Evolutionary conservation across 2,888 invertebrate genomes (phyloP).

Genomic region (Gryllus longicercus): DNA sequence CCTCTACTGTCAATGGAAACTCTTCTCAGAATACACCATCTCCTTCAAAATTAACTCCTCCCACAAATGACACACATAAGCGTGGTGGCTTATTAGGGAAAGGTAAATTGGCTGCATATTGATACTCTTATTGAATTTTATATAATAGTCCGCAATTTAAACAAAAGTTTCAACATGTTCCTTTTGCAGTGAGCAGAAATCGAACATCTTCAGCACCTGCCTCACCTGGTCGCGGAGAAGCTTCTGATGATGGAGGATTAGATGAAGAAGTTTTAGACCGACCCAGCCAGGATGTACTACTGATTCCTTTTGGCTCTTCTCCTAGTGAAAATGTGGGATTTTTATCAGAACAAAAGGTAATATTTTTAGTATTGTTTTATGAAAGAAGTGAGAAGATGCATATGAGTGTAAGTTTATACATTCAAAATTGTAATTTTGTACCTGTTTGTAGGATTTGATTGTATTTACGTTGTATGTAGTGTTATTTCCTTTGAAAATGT

Average conservation of each 20-base stretch:
- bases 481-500: too few relatives aligned
- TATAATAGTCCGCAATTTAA: too few relatives aligned
- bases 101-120: constrained; percentile 41
- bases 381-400: background rate
- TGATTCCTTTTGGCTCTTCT: constrained; percentile 62
- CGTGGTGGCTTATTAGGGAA: constrained; percentile 46
- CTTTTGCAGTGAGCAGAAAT: background rate
- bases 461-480: too few relatives aligned
- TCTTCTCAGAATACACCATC: constrained; percentile 21
- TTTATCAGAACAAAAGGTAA: constrained; percentile 63
- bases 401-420: too few relatives aligned
- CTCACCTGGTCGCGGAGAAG: constrained; percentile 38
- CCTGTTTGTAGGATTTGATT: too few relatives aligned
- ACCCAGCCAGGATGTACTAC: constrained; percentile 57
- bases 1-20: constrained; percentile 26
- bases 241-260: constrained; percentile 38
- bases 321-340: constrained; percentile 63
- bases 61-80: constrained; percentile 44
- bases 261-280: constrained; percentile 43
- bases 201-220: constrained; percentile 42
- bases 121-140: too few relatives aligned
- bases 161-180: too few relatives aligned
- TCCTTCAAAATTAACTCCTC: constrained; percentile 31
- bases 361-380: constrained; percentile 19
- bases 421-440: too few relatives aligned